Evolutionary conservation across 2,797 vertebrate species (phyloP).

Genomic region (Clamator glandarius): DNA sequence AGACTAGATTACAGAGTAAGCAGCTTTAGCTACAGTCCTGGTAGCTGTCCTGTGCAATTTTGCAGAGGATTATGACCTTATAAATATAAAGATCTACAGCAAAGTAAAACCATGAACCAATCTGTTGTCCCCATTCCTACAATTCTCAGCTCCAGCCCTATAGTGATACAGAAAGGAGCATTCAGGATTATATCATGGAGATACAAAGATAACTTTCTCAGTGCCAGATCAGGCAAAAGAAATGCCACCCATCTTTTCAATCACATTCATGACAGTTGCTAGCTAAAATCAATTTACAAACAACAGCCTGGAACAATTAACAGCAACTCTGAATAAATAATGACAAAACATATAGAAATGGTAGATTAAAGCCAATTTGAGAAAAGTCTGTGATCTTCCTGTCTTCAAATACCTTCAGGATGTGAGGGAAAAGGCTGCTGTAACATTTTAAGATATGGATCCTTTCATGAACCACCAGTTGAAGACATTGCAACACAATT

Average conservation of each 20-base stretch:
- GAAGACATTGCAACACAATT: background rate
- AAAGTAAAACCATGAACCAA: background rate
- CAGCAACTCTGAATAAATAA: background rate
- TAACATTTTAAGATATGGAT: background rate
- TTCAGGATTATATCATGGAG: background rate
- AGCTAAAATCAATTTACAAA: background rate
- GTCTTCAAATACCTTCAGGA: background rate
- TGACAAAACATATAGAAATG: background rate
- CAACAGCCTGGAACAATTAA: background rate
- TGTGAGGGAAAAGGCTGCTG: background rate
- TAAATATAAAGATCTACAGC: background rate
- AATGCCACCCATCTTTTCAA: background rate
- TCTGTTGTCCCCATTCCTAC: background rate
- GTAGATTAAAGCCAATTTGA: background rate
- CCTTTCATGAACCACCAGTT: no score
- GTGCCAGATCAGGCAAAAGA: background rate
- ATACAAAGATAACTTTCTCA: background rate
- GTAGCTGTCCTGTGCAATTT: background rate
- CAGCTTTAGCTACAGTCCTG: background rate
- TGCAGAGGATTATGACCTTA: background rate
- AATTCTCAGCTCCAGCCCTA: background rate
- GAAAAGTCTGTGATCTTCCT: background rate
- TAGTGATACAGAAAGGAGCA: background rate
- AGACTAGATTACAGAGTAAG: background rate
- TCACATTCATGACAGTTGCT: background rate